Evolutionary conservation across 2,113 vertebrate species (phyloP), one percentile per base, ranked within the genome.

Genomic region (Lepidothrix coronata): DNA sequence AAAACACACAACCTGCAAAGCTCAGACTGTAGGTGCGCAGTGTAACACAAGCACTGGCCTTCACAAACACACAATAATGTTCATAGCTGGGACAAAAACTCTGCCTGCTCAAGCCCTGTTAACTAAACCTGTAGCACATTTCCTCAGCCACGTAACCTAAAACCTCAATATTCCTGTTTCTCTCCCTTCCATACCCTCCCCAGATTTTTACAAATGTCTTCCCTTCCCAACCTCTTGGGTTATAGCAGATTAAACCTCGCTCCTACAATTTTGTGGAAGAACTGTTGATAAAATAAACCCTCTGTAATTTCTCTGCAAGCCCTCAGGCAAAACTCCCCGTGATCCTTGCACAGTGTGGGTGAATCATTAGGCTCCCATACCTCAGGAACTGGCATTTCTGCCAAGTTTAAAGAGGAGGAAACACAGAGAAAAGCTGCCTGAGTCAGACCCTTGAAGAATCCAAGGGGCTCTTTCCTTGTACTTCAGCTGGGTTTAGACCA

Each of bases 361-460:
- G 94, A 96, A 96, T 86, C 88, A 85, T 39, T 30, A 43, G 78
- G 82, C 75, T 76, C 66, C 78, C 23, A 10, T 24, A 66, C 71
- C 82, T 62, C 76, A 76, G 55, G 4, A 87, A 39, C 0, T 31
- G 75, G 59, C 54, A 28, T 76, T 89, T 79, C 74, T 96, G 87
- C 89, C 75, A 77, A 59, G 28, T 70, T 70, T 23, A 17, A 59
- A 61, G 89, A 67, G n/a, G 76, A 87, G 66, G 80, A 87, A 93
- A 52, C 91, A 25, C 65, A 24, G 74, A 74, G 52, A 31, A 85
- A 78, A 88, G 5, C 70, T 82, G 61, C 86, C 23, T 70, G 91
- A 88, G 62, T 93, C 94, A 96, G 84, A 55, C 21, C 78, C 87
- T 89, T 90, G 93, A 93, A 91, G 94, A 95, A 93, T 68, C 87